These are phyloP conservation scores for Ectropis crepuscularia DNA, from an alignment of 2,888 invertebrate species.

Conservation along the genomic window DNA sequence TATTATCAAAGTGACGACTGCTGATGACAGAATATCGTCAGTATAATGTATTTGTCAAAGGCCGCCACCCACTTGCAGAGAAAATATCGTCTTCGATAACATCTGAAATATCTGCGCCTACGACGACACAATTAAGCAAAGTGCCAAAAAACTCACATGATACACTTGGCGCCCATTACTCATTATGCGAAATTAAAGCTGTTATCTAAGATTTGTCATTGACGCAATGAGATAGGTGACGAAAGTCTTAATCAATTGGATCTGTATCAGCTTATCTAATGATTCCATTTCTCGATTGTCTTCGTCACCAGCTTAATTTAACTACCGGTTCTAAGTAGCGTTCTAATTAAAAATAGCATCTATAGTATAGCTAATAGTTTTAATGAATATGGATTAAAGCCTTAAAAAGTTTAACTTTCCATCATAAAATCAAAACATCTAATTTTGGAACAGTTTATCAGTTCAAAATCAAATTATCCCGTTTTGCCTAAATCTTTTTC, in stretches of 20 bases:
- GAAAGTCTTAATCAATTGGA: not conserved
- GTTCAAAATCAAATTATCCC: not conserved
- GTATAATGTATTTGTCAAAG: conserved; percentile 2
- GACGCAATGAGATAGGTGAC: conserved; percentile 13
- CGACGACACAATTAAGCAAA: conserved; percentile 4
- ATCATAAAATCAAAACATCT: too few relatives aligned
- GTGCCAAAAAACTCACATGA: conserved; percentile 31
- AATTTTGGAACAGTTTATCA: too few relatives aligned
- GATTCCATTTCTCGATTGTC: not conserved
- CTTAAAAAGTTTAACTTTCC: too few relatives aligned
- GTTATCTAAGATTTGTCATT: conserved; percentile 24
- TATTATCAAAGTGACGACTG: conserved; percentile 6
- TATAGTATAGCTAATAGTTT: too few relatives aligned
- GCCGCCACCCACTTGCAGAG: conserved; percentile 23
- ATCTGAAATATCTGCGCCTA: conserved; percentile 27
- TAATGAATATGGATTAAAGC: too few relatives aligned
- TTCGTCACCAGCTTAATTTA: not conserved
- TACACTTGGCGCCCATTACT: conserved; percentile 22
- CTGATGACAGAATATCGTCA: conserved; percentile 10
- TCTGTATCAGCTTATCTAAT: not conserved
- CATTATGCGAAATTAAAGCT: conserved; percentile 18
- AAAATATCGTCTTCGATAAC: conserved; percentile 24
- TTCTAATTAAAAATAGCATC: too few relatives aligned
- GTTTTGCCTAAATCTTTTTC: not conserved
- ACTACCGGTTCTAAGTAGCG: too few relatives aligned